phyloP scores from a whole-genome alignment of 2,797 vertebrate genomes.

The Schizothorax lantsangensis region DNA sequence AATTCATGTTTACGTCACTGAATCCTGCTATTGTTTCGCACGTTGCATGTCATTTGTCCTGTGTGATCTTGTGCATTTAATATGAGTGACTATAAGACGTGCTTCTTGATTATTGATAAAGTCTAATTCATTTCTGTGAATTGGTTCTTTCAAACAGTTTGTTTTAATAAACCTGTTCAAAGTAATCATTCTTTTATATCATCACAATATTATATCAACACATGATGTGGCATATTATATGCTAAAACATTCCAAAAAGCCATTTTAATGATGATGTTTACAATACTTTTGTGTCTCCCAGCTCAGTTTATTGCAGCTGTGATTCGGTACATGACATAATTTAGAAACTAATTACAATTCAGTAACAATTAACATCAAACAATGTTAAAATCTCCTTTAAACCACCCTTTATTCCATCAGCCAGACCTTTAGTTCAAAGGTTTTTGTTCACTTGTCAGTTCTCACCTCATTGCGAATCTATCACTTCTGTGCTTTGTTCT shows the following conservation, averaged over 20 bases:
- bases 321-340: neutral
- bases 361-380: neutral
- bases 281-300: neutral
- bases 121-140: neutral
- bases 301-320: neutral
- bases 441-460: neutral
- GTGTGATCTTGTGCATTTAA: neutral
- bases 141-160: neutral
- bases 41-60: neutral
- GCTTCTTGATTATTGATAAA: neutral
- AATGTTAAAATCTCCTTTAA: neutral
- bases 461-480: neutral
- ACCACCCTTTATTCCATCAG: neutral
- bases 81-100: neutral
- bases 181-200: neutral
- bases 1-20: neutral
- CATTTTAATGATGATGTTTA: neutral
- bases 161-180: neutral
- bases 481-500: too few relatives aligned
- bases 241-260: neutral
- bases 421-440: neutral
- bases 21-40: neutral
- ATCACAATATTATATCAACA: neutral
- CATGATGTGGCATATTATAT: neutral
- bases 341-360: neutral